These are phyloP conservation scores for Drosophila sturtevanti DNA, from an alignment of 1,140 invertebrate genomes.

Conservation along the genomic window DNA sequence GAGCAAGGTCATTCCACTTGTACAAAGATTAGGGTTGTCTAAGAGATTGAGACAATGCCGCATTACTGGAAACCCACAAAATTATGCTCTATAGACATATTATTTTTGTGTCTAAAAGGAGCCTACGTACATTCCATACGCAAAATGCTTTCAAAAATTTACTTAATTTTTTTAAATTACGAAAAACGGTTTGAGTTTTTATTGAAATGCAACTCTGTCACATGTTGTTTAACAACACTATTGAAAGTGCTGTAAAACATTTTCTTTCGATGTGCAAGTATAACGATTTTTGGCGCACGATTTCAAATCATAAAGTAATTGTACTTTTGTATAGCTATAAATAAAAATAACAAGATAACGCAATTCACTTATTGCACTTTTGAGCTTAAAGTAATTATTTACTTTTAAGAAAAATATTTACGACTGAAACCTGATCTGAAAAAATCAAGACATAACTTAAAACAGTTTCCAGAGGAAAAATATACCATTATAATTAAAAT, in stretches of 20 bases:
- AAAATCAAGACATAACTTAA: too few relatives aligned
- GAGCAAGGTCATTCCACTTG: constrained; percentile 63
- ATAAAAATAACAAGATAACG: too few relatives aligned
- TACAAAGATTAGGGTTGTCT: constrained; percentile 56
- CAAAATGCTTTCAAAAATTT: background rate
- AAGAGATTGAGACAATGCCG: constrained; percentile 15
- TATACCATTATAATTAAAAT: too few relatives aligned
- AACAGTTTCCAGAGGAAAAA: too few relatives aligned
- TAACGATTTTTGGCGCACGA: background rate
- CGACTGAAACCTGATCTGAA: too few relatives aligned
- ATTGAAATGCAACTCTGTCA: constrained; percentile 2
- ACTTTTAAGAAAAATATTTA: too few relatives aligned
- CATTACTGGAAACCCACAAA: background rate
- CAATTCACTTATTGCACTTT: too few relatives aligned
- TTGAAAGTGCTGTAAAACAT: constrained; percentile 10
- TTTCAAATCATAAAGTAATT: background rate
- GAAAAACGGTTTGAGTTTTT: background rate
- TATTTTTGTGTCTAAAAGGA: background rate
- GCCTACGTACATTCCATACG: background rate
- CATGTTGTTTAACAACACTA: background rate
- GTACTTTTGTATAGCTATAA: too few relatives aligned
- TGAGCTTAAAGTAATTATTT: too few relatives aligned
- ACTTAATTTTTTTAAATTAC: background rate
- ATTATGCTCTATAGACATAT: background rate
- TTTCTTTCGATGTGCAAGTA: background rate